Base-by-base conservation (phyloP, 2,797 vertebrate genomes). In the Pseudomugil tenellus region DNA sequence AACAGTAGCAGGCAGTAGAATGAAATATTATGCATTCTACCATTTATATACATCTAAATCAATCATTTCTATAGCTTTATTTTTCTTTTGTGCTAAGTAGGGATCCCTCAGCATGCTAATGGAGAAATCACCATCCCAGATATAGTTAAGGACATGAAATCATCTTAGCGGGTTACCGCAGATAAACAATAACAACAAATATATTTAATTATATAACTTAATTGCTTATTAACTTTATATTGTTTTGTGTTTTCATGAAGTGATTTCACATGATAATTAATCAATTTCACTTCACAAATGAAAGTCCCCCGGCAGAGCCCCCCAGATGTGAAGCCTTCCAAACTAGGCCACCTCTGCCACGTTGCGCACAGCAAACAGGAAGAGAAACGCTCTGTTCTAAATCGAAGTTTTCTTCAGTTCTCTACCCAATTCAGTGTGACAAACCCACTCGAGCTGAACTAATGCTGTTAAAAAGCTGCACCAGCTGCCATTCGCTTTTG, bases 401-500 rank as follows among this genome's bases (percentile, higher is more conserved):
- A 88, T 86, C 80, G 39, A 75, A 64, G 67, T 90, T 88, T 87
- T 82, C 80, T 84, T 84, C 79, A 69, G 74, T 87, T 79, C 43
- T 35, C 19, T 55, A 28, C 66, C 71, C 80, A 78, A 78, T 86
- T 62, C 59, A 14, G 76, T 86, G 82, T 90, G 88, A 90, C 89
- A 91, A 91, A 89, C 74, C 75, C 67, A 16, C 74, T 66, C 63
- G 72, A 74, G 82, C 83, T 58, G 80, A 92, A 90, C 90, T 89
- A 90, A 93, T 89, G 78, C 60, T 56, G 77, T 85, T 73, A 81
- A 87, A 87, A 84, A 77, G 79, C 80, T 68, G 74, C 80, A 64
- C 67, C 67, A 62, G 77, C 70, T 21, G 67, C 76, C 75, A 48
- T 71, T 66, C 62, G 77, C 66, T 85, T 85, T 74, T 77, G 64